Conservation (phyloP, 92 coral and sea anemone species). For the Diadumene lineata region DNA sequence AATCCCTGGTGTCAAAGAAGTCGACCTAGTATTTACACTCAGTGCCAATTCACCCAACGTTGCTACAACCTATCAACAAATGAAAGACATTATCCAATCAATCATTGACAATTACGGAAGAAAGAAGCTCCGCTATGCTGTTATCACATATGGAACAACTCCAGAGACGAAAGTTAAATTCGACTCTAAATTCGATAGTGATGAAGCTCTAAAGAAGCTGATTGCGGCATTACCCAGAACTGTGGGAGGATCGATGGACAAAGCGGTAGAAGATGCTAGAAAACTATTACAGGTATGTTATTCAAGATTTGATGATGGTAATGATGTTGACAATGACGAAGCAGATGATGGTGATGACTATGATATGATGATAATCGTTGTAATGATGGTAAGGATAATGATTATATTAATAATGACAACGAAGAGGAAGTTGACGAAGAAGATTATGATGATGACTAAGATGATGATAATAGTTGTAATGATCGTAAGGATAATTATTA, state of each 20-base stretch:
- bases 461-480: neutral
- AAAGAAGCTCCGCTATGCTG: constrained; percentile 59
- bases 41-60: constrained; percentile 58
- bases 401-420: neutral
- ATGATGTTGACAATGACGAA: neutral
- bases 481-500: neutral
- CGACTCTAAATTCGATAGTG: constrained; percentile 36
- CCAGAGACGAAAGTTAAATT: constrained; percentile 42
- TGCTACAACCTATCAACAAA: constrained; percentile 53
- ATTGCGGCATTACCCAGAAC: constrained; percentile 23
- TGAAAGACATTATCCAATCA: constrained; percentile 66
- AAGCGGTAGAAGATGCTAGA: constrained; percentile 65
- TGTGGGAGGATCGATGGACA: constrained; percentile 59
- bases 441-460: neutral
- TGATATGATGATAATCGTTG: neutral
- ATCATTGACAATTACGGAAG: constrained; percentile 67
- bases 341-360: too few species aligned
- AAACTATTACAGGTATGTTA: constrained; percentile 65
- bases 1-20: constrained; percentile 43
- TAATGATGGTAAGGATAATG: neutral
- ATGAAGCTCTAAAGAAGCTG: constrained; percentile 37
- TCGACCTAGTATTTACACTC: constrained; percentile 83
- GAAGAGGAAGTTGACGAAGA: neutral
- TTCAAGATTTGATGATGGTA: too few species aligned
- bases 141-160: constrained; percentile 59